Conservation (phyloP, 2,113 vertebrate genomes). For the Dicerorhinus sumatrensis region DNA sequence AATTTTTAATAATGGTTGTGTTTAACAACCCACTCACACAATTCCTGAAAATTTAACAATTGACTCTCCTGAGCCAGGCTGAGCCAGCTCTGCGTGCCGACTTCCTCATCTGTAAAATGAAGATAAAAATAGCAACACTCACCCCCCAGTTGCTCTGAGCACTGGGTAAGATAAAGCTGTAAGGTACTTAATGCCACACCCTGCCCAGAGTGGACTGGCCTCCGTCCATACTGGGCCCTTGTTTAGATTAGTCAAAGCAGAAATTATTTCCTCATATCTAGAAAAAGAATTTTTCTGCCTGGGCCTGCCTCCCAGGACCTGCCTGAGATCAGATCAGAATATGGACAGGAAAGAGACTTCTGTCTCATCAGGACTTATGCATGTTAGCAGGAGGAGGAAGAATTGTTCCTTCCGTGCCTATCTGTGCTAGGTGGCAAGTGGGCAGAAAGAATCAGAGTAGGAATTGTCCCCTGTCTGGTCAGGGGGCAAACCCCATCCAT, state of each 20-base stretch:
- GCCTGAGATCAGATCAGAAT: neutral
- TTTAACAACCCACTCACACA: constrained; percentile 20
- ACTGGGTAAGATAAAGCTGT: neutral
- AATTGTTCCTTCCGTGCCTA: neutral
- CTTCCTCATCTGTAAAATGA: constrained; percentile 65
- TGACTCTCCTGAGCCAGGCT: neutral
- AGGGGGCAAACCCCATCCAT: neutral
- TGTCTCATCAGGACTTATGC: neutral
- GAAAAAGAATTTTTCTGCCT: constrained; percentile 65
- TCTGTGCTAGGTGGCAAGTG: neutral
- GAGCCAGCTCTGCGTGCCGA: neutral
- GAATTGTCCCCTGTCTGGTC: neutral
- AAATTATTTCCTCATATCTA: constrained; percentile 58
- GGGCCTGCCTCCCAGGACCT: constrained; percentile 36
- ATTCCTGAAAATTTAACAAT: constrained; percentile 76
- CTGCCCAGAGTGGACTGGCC: neutral
- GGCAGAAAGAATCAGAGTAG: neutral
- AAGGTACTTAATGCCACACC: constrained; percentile 9
- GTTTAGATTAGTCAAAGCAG: constrained; percentile 45
- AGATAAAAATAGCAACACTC: constrained; percentile 69
- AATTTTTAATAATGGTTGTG: neutral
- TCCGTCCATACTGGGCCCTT: constrained; percentile 1
- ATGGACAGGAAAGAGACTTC: neutral
- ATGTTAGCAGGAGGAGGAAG: neutral
- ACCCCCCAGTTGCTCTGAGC: neutral